phyloP scores from a whole-genome alignment of 2,797 vertebrate species.

The Nasua narica region DNA sequence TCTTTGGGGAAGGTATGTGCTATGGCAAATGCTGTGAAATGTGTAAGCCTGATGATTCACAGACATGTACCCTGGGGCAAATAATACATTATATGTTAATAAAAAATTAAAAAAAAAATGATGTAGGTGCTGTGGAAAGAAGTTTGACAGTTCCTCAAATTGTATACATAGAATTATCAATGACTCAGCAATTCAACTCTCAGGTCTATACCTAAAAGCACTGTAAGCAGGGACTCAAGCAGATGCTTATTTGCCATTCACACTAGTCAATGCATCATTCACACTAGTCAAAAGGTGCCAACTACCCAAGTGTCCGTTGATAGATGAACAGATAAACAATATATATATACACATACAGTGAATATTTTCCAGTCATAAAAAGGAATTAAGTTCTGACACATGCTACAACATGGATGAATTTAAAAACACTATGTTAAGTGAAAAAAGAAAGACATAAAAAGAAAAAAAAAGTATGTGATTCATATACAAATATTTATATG shows the following conservation, averaged over 20 bases:
- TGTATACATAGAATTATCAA: background rate
- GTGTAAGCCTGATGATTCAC: no score
- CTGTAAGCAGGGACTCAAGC: background rate
- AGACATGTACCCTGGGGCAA: no score
- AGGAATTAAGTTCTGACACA: background rate
- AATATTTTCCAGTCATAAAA: background rate
- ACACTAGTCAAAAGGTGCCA: background rate
- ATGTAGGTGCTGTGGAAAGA: background rate
- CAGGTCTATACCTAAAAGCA: no score
- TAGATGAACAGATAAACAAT: no score
- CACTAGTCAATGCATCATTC: no score
- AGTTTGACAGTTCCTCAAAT: background rate
- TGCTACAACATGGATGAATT: background rate
- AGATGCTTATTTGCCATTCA: background rate
- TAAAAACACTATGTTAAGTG: background rate
- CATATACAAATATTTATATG: background rate
- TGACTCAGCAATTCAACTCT: background rate
- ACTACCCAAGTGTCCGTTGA: background rate
- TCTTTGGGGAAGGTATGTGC: no score
- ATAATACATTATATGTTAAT: no score
- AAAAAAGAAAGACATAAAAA: background rate
- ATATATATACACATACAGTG: no score
- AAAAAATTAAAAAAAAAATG: no score
- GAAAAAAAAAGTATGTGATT: background rate
- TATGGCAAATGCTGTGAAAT: no score